These are phyloP conservation scores for Chelmon rostratus DNA, from an alignment of 2,797 vertebrate species.

Conservation along the genomic window DNA sequence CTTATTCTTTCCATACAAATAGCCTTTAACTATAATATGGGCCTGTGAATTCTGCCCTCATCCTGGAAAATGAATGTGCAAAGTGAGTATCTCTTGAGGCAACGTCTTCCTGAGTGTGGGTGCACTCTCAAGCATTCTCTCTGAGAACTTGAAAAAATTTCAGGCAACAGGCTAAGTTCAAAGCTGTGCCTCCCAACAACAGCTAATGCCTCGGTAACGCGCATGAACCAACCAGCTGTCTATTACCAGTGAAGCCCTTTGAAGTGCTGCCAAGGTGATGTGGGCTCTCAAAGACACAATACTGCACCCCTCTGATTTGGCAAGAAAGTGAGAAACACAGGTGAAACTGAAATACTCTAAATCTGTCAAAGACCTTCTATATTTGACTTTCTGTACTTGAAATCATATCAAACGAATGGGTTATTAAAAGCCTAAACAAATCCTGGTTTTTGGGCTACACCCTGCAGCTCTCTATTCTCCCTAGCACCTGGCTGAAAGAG, in stretches of 20 bases:
- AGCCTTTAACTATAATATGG: neutral
- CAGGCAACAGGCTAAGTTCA: conserved; percentile 50
- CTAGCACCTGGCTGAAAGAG: conserved; percentile 27
- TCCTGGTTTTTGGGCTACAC: neutral
- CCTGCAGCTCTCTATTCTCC: conserved; percentile 4
- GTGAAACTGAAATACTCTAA: conserved; percentile 36
- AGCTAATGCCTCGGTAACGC: conserved; percentile 35
- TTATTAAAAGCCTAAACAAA: conserved; percentile 48
- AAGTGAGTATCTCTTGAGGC: conserved; percentile 25
- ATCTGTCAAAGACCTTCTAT: conserved; percentile 37
- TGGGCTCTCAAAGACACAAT: conserved; percentile 44
- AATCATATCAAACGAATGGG: conserved; percentile 34
- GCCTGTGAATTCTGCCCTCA: neutral
- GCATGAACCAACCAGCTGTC: conserved; percentile 49
- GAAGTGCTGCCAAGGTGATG: conserved; percentile 64
- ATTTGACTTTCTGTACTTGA: conserved; percentile 22
- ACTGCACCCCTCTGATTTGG: conserved; percentile 26
- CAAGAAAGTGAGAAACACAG: conserved; percentile 23
- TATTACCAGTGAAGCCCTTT: conserved; percentile 56
- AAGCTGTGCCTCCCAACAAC: conserved; percentile 58
- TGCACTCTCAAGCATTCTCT: conserved; percentile 28
- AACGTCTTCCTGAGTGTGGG: conserved; percentile 28
- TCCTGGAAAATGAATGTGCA: conserved; percentile 11
- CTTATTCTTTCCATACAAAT: neutral
- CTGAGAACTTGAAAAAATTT: conserved; percentile 56